A percentile compares a stretch with the other conserved stretches of the same genome.
Evolutionary conservation across 2,113 vertebrate species (phyloP).

Genomic region (Pseudopodoces humilis): DNA sequence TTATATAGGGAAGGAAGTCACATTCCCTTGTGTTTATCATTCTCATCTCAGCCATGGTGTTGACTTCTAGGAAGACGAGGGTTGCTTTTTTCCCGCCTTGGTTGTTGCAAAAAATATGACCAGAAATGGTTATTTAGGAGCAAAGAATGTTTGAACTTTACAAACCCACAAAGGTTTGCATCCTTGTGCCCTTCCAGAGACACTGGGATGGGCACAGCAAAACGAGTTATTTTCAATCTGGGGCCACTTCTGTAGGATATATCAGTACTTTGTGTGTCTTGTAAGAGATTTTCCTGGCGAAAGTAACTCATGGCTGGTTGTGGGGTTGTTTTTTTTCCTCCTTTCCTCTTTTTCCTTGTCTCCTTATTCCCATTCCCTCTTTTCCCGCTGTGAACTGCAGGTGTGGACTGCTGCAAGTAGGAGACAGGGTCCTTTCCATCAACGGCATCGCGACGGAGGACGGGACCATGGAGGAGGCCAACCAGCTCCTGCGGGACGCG

Average conservation of each 20-base stretch:
- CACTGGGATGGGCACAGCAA: rapidly evolving
- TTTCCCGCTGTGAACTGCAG: conserved; percentile 65
- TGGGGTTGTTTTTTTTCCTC: neutral
- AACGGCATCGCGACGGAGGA: conserved; percentile 93
- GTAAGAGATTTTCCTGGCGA: neutral
- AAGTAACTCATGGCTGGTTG: neutral
- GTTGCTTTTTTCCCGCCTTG: neutral
- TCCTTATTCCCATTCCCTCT: neutral
- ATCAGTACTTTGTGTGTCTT: neutral
- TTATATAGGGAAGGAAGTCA: neutral
- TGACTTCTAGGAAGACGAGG: neutral
- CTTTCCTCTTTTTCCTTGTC: neutral
- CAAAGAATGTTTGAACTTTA: neutral
- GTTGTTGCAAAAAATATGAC: neutral
- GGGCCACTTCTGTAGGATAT: neutral
- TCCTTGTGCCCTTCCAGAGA: neutral
- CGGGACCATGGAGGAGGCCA: conserved; percentile 94
- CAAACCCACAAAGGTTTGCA: neutral
- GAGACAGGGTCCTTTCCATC: conserved; percentile 91
- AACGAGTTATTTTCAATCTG: neutral
- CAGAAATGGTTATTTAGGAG: neutral
- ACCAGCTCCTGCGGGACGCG: conserved; percentile 92
- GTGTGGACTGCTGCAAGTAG: conserved; percentile 93
- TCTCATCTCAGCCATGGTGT: neutral
- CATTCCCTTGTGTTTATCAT: neutral